phyloP scores from a whole-genome alignment of 2,113 vertebrate species.

The Sitta europaea region DNA sequence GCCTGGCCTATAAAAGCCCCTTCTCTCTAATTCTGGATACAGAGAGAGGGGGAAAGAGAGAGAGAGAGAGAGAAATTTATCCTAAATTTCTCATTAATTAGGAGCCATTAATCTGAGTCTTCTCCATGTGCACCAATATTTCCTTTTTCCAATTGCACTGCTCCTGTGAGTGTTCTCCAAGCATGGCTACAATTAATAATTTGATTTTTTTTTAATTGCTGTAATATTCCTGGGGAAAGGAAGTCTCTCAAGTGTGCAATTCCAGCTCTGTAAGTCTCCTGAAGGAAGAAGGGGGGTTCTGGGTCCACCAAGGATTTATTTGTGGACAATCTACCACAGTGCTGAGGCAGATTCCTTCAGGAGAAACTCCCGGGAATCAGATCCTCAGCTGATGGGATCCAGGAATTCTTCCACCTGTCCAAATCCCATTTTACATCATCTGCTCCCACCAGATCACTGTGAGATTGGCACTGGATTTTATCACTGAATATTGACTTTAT shows the following conservation, averaged over 20 bases:
- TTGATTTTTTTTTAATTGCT: neutral
- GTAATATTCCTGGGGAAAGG: neutral
- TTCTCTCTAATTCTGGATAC: neutral
- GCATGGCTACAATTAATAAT: neutral
- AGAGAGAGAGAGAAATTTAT: neutral
- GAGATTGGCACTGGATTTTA: neutral
- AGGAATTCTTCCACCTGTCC: neutral
- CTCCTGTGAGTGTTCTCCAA: neutral
- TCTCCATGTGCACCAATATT: neutral
- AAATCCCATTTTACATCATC: neutral
- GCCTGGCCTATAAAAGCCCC: neutral
- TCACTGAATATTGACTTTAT: neutral
- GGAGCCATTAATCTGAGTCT: neutral
- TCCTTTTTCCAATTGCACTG: neutral
- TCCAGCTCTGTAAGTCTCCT: neutral
- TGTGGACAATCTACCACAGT: neutral
- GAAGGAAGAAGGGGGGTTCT: neutral
- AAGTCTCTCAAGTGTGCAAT: neutral
- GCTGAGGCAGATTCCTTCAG: neutral
- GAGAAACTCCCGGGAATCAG: neutral
- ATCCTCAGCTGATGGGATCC: neutral
- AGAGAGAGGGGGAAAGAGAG: accelerated
- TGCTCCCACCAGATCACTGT: neutral
- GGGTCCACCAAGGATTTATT: neutral
- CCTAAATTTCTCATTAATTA: neutral